Base-by-base conservation (phyloP, 2,888 invertebrate species). In the Sympetrum striolatum region DNA sequence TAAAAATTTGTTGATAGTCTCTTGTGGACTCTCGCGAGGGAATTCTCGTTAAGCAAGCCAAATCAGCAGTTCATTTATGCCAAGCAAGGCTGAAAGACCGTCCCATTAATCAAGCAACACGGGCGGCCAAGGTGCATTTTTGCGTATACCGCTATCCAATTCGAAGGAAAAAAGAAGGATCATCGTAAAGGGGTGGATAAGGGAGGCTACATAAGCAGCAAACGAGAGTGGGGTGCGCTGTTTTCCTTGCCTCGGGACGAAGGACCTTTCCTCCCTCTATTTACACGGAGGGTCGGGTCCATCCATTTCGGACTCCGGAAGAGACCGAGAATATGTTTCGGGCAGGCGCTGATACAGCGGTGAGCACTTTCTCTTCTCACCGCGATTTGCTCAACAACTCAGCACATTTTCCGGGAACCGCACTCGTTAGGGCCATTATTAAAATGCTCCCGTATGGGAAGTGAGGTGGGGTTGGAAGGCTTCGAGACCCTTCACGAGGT, bases 371-470 rank as follows among this genome's bases (percentile, higher is more conserved):
- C 86, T 60, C 81, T 81, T 37, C 80, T 35, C 31, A 80, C 73
- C 48, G 90, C 73, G 80, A 81, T 80, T 90, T 90, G 80, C 90
- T 90, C 48, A 90, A 90, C 90, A 79, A 90, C 80, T 90, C 90
- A 90, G 90, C 90, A 90, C 90, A 90, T 90, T 90, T 90, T 60
- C 79, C 80, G 90, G 80, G 90, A 80, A 58, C 35, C 86, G 80
- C 80, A 35, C 90, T 90, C 90, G 90, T 90, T 90, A 90, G 90
- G 80, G 10, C 80, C 80, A 90, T 53, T 90, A 90, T 90, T 90
- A 90, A 90, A 90, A 90, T 90, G 90, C 90, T 80, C 80, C 35
- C n/a, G 80, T 39, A 14, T n/a, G 12, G n/a, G 53, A 37, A 53
- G n/a, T 10, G 48, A 73, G 35, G n/a, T 37, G 53, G 58, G 25